Evolutionary conservation across 2,888 invertebrate genomes (phyloP).

Genomic region (Nomada flava): DNA sequence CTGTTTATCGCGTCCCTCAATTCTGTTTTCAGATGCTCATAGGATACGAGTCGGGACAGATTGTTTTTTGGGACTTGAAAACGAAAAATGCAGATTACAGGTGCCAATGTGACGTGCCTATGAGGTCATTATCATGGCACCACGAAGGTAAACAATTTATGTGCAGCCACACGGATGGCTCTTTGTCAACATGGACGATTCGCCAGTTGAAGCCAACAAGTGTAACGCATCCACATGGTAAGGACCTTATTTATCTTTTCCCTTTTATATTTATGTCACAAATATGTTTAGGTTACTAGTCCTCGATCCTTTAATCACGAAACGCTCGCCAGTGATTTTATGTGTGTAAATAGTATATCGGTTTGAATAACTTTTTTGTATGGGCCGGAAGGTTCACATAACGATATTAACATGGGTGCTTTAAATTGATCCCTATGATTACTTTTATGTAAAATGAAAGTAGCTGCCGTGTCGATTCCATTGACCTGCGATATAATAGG

Average conservation of each 20-base stretch:
- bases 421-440: too few species aligned
- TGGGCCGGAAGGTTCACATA: too few species aligned
- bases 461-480: too few species aligned
- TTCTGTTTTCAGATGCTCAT: constrained; percentile 92
- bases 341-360: too few species aligned
- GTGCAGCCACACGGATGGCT: constrained; percentile 98
- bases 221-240: constrained; percentile 96
- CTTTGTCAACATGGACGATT: constrained; percentile 96
- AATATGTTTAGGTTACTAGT: not conserved
- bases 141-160: constrained; percentile 99
- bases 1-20: constrained; percentile 6
- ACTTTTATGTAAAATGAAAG: too few species aligned
- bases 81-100: constrained; percentile 94
- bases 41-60: constrained; percentile 97
- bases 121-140: constrained; percentile 97
- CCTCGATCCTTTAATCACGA: too few species aligned
- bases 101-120: constrained; percentile 90
- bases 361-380: too few species aligned
- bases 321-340: too few species aligned
- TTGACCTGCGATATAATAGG: too few species aligned
- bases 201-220: constrained; percentile 92
- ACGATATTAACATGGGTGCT: too few species aligned
- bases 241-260: constrained; percentile 74
- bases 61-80: constrained; percentile 98
- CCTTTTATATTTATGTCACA: not conserved